Conservation (phyloP, 2,113 vertebrate genomes). For the Lasiurus borealis region DNA sequence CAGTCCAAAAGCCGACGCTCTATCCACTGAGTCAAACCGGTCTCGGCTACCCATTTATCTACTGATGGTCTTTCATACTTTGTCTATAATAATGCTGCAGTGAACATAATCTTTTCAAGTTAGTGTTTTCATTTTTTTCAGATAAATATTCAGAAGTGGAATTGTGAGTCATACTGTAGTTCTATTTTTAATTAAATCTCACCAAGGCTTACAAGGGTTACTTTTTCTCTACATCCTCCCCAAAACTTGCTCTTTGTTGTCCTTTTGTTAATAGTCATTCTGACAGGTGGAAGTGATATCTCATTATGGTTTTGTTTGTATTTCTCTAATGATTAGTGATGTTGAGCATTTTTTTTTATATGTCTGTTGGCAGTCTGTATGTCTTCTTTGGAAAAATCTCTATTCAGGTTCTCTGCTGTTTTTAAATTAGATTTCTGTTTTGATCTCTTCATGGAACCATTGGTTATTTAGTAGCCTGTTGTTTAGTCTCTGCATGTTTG, state of each 20-base stretch:
- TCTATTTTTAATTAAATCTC: background rate
- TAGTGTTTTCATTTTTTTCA: background rate
- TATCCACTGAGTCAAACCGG: no score
- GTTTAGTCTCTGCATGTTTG: background rate
- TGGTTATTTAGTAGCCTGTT: background rate
- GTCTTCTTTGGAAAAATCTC: background rate
- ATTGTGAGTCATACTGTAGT: background rate
- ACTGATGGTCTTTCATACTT: background rate
- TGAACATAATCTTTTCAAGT: background rate
- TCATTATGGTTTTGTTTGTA: background rate
- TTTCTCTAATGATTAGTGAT: background rate
- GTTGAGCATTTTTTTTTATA: background rate
- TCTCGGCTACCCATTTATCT: background rate
- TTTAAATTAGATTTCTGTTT: background rate
- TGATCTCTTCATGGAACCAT: background rate
- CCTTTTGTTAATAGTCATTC: background rate
- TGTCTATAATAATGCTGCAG: background rate
- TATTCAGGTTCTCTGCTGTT: background rate
- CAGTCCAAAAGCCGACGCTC: no score
- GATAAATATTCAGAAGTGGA: background rate
- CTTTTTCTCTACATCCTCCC: background rate
- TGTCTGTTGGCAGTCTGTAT: background rate
- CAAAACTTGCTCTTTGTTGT: background rate
- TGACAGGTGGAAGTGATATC: background rate
- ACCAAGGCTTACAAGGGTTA: background rate